These are phyloP conservation scores for Cylindroiulus punctatus DNA, from an alignment of 2,888 invertebrate species.

Conservation along the genomic window DNA sequence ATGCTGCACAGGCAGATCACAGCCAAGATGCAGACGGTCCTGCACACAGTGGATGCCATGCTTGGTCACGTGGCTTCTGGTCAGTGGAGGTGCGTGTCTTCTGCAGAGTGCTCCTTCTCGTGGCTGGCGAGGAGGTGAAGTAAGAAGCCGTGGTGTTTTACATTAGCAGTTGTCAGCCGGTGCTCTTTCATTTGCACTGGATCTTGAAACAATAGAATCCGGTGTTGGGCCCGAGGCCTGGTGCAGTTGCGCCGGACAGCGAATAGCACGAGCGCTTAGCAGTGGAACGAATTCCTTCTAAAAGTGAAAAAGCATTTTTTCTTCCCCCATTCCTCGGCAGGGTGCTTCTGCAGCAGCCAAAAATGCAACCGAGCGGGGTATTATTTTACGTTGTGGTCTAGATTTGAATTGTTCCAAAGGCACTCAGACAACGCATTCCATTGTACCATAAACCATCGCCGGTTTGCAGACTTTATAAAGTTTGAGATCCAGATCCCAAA, in stretches of 20 bases:
- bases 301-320: conserved; percentile 5
- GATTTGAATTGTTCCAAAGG: conserved; percentile 45
- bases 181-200: conserved; percentile 49
- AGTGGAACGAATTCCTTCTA: conserved; percentile 11
- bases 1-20: not conserved
- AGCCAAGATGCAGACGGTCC: not conserved
- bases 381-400: conserved; percentile 40
- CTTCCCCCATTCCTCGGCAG: conserved; percentile 24
- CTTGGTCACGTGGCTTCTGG: not conserved
- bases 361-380: conserved; percentile 46
- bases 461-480: not conserved
- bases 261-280: not conserved
- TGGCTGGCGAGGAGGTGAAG: conserved; percentile 21
- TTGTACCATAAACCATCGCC: conserved; percentile 15
- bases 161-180: not conserved
- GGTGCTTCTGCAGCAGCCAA: not conserved
- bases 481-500: too few species aligned
- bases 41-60: not conserved
- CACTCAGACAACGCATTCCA: conserved; percentile 43
- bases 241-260: conserved; percentile 27
- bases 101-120: not conserved
- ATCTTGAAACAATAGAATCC: conserved; percentile 48
- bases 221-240: not conserved
- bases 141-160: not conserved
- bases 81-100: not conserved